phyloP scores from a whole-genome alignment of 2,113 vertebrate genomes.

The Toxostoma redivivum region DNA sequence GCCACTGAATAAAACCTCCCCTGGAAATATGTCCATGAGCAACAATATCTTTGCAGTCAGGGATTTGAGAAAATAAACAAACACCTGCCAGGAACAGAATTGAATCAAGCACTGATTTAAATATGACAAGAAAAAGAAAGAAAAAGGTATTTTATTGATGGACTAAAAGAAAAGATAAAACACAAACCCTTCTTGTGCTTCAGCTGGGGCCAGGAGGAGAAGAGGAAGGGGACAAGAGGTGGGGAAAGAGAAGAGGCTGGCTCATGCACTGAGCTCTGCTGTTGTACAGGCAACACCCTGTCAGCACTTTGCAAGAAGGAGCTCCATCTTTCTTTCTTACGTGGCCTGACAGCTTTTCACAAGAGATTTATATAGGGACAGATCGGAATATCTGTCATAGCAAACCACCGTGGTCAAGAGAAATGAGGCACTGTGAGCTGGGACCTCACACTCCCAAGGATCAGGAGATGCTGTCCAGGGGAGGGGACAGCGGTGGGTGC shows the following conservation, averaged over 20 bases:
- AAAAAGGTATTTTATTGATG: background rate
- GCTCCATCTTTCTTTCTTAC: constrained; percentile 59
- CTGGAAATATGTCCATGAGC: background rate
- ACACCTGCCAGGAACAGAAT: background rate
- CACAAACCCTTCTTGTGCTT: background rate
- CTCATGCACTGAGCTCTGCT: background rate
- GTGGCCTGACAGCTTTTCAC: constrained; percentile 53
- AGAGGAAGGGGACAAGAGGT: background rate
- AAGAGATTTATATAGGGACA: constrained; percentile 56
- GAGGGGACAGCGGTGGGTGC: background rate
- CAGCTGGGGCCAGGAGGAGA: background rate
- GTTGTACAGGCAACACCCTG: background rate
- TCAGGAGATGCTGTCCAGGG: background rate
- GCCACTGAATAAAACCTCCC: background rate
- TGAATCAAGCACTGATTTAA: background rate
- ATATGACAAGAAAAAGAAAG: background rate
- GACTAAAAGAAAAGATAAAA: background rate
- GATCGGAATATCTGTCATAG: constrained; percentile 33
- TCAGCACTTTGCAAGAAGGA: constrained; percentile 45
- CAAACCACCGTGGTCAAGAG: background rate
- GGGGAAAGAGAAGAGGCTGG: background rate
- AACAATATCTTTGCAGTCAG: background rate
- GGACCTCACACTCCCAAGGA: background rate
- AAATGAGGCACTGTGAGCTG: background rate
- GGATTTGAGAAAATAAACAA: background rate